These are phyloP conservation scores for Megaustenia siamemsis DNA, from an alignment of 2,888 invertebrate species.

Conservation along the genomic window DNA sequence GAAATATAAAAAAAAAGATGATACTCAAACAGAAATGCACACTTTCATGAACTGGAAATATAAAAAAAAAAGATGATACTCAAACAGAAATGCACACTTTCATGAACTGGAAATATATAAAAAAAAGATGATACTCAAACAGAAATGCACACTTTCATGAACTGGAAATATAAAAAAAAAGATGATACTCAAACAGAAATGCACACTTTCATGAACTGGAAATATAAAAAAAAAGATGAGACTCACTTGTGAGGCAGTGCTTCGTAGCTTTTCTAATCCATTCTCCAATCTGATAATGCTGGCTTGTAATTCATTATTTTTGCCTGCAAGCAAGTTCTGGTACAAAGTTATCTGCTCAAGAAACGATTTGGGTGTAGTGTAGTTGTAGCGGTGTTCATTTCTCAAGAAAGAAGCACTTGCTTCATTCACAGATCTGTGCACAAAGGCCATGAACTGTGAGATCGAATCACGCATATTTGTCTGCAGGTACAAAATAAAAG, in stretches of 20 bases:
- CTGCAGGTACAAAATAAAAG: constrained; percentile 81
- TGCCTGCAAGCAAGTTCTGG: constrained; percentile 89
- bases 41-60: no score
- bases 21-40: no score
- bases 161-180: no score
- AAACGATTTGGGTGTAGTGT: constrained; percentile 98
- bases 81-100: no score
- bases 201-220: not conserved
- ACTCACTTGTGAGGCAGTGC: constrained; percentile 89
- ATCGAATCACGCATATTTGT: constrained; percentile 88
- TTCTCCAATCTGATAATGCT: constrained; percentile 94
- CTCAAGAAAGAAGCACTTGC: constrained; percentile 92
- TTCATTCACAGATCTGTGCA: constrained; percentile 94
- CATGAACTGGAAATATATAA: no score
- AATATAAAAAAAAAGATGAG: not conserved
- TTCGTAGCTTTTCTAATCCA: constrained; percentile 93
- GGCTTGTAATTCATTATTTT: constrained; percentile 89
- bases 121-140: no score
- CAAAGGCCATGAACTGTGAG: constrained; percentile 95
- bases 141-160: no score
- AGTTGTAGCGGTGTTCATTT: constrained; percentile 95
- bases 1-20: no score
- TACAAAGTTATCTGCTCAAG: constrained; percentile 96
- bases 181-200: no score
- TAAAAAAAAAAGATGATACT: no score